These are phyloP conservation scores for Xenopus petersii DNA, from an alignment of 2,797 vertebrate species.

Conservation along the genomic window DNA sequence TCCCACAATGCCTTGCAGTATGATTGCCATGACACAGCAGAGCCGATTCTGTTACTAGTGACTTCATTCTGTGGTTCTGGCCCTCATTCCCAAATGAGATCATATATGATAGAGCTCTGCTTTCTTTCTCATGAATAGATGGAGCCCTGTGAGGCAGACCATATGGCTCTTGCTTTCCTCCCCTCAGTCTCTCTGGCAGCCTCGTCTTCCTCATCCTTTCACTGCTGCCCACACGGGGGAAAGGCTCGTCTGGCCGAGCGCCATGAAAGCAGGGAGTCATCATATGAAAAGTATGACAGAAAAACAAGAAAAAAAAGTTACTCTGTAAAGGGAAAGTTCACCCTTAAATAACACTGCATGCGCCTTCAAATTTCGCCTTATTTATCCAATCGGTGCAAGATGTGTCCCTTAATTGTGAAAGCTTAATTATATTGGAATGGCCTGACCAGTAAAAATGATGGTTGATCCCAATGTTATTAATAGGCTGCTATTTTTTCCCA, in stretches of 20 bases:
- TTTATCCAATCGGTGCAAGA: too few species aligned
- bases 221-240: not conserved
- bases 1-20: not conserved
- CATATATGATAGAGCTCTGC: not conserved
- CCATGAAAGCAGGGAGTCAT: too few species aligned
- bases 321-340: too few species aligned
- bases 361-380: too few species aligned
- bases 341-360: too few species aligned
- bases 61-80: slow-evolving; percentile 12
- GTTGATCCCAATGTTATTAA: too few species aligned
- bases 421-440: too few species aligned
- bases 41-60: not conserved
- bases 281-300: too few species aligned
- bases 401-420: too few species aligned
- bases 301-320: too few species aligned
- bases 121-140: slow-evolving; percentile 11
- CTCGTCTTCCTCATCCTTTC: not conserved
- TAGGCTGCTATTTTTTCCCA: too few species aligned
- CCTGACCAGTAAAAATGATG: too few species aligned
- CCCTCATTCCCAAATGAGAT: slow-evolving; percentile 18
- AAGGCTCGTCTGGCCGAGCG: not conserved
- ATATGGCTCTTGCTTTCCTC: not conserved
- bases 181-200: not conserved
- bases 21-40: not conserved
- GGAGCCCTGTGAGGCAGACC: slow-evolving; percentile 1